These are phyloP conservation scores for Paralichthys olivaceus DNA, from an alignment of 2,113 vertebrate genomes.

Conservation along the genomic window DNA sequence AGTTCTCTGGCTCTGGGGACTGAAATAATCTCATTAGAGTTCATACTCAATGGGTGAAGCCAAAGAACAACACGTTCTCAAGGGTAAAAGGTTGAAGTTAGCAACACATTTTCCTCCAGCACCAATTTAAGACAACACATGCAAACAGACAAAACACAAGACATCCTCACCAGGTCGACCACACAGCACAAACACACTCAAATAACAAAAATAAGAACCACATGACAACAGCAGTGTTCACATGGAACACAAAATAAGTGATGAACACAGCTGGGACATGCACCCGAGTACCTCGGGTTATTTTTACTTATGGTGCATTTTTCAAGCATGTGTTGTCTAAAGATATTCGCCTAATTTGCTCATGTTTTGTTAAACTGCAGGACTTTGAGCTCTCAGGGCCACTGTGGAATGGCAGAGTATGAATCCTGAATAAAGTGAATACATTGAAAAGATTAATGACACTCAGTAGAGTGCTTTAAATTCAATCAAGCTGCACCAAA, in stretches of 20 bases:
- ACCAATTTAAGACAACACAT: neutral
- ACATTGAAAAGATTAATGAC: neutral
- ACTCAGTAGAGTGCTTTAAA: too few species aligned
- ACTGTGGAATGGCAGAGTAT: neutral
- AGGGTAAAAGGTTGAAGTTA: neutral
- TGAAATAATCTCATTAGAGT: constrained; percentile 24
- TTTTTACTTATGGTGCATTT: neutral
- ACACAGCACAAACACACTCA: neutral
- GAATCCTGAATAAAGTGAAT: neutral
- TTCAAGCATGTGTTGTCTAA: too few species aligned
- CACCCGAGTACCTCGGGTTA: too few species aligned
- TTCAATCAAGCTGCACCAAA: too few species aligned
- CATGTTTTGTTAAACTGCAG: neutral
- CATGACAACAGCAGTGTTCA: neutral
- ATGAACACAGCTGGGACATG: too few species aligned
- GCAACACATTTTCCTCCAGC: neutral
- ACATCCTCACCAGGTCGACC: neutral
- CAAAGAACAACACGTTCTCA: neutral
- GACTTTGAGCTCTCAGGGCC: neutral
- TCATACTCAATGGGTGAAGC: constrained; percentile 1
- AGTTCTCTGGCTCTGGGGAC: constrained; percentile 17
- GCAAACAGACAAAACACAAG: neutral
- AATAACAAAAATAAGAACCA: neutral
- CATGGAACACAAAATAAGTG: neutral
- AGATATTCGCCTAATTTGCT: neutral